These are phyloP conservation scores for Dromiciops gliroides DNA, from an alignment of 2,113 vertebrate genomes.

Conservation along the genomic window DNA sequence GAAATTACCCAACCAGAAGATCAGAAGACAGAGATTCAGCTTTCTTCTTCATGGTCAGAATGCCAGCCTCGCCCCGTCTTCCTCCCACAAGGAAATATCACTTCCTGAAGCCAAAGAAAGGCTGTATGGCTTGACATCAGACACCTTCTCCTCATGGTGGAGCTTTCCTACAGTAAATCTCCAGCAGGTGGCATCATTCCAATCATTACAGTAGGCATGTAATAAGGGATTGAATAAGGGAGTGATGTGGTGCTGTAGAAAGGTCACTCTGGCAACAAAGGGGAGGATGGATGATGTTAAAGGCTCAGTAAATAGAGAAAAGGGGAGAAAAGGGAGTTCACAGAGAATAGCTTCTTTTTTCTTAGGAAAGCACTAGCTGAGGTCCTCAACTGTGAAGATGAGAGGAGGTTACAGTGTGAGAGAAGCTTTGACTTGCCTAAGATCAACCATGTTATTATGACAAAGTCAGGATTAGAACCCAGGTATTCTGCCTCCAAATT, in stretches of 20 bases:
- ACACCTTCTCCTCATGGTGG: too few species aligned
- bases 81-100: too few species aligned
- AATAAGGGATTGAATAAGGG: neutral
- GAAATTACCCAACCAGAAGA: too few species aligned
- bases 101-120: too few species aligned
- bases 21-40: too few species aligned
- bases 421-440: neutral
- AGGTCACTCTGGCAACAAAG: neutral
- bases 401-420: neutral
- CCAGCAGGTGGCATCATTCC: too few species aligned
- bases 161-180: too few species aligned
- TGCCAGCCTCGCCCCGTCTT: too few species aligned
- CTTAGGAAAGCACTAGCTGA: neutral
- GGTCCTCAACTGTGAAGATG: neutral
- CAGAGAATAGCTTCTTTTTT: neutral
- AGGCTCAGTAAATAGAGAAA: neutral
- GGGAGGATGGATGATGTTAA: neutral
- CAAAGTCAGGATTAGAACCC: neutral
- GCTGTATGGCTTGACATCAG: too few species aligned
- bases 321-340: neutral
- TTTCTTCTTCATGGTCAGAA: too few species aligned
- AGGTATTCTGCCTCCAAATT: neutral
- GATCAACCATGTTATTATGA: neutral
- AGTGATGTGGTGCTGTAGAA: neutral
- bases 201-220: too few species aligned